These are phyloP conservation scores for Rhinophrynus dorsalis DNA, from an alignment of 2,797 vertebrate genomes.

Conservation along the genomic window DNA sequence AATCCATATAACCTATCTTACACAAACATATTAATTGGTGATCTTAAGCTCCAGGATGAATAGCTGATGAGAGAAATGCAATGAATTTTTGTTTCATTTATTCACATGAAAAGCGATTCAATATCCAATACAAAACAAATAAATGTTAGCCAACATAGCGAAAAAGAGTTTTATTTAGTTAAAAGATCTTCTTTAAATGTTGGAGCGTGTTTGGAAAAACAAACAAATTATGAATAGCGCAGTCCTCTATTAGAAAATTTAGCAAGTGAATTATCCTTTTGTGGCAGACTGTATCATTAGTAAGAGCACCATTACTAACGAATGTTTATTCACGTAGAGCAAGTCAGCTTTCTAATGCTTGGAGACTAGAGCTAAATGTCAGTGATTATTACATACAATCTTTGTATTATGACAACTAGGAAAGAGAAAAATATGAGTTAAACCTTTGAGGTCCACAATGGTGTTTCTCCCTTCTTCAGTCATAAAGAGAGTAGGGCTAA, in stretches of 20 bases:
- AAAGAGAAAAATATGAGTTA: no score
- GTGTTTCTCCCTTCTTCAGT: no score
- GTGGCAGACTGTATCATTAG: conserved; percentile 1
- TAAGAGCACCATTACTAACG: conserved; percentile 1
- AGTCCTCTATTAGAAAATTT: conserved; percentile 10
- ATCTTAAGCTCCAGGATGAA: conserved; percentile 20
- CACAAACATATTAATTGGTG: conserved; percentile 44
- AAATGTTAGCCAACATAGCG: conserved; percentile 31
- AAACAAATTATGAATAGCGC: conserved; percentile 26
- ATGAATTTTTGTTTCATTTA: conserved; percentile 33
- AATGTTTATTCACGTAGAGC: conserved; percentile 27
- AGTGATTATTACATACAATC: no score
- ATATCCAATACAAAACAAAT: conserved; percentile 45
- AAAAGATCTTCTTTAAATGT: conserved; percentile 29
- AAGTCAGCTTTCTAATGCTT: neutral
- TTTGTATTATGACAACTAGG: no score
- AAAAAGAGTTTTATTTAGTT: conserved; percentile 33
- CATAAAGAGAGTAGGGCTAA: no score
- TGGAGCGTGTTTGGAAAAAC: conserved; percentile 35
- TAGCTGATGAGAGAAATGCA: conserved; percentile 17
- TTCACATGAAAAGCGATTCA: conserved; percentile 41
- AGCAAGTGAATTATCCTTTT: no score
- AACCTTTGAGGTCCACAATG: no score
- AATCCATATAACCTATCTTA: conserved; percentile 38
- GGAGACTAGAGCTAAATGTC: no score